phyloP scores from a whole-genome alignment of 2,113 vertebrate genomes.

The Azemiops feae region DNA sequence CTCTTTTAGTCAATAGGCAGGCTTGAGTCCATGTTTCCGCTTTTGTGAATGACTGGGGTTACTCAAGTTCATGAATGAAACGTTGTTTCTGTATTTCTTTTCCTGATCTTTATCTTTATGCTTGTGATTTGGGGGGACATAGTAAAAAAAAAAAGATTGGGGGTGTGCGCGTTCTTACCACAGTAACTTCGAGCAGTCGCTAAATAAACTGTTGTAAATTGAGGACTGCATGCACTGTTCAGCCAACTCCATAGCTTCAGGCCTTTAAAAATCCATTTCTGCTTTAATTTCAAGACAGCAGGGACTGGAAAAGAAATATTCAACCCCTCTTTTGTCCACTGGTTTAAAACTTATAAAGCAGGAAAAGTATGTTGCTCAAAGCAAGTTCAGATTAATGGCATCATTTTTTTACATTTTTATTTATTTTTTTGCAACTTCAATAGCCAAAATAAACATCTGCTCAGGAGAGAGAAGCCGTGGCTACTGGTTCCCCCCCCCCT shows the following conservation, averaged over 20 bases:
- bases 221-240: not conserved
- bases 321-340: not conserved
- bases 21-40: no score
- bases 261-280: not conserved
- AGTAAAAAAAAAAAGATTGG: no score
- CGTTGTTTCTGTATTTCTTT: no score
- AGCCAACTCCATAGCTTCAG: not conserved
- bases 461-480: not conserved
- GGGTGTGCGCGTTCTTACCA: no score
- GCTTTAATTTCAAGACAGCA: not conserved
- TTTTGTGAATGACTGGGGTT: no score
- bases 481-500: not conserved
- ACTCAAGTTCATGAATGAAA: no score
- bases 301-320: not conserved
- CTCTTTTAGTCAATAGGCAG: no score
- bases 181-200: not conserved
- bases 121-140: no score
- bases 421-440: not conserved
- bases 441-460: not conserved
- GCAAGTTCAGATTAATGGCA: not conserved
- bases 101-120: no score
- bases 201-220: not conserved
- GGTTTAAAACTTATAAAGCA: not conserved
- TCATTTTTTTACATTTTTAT: not conserved
- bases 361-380: not conserved